Base-by-base conservation (phyloP, 1,140 invertebrate genomes). In the Nixonia krombeini region DNA sequence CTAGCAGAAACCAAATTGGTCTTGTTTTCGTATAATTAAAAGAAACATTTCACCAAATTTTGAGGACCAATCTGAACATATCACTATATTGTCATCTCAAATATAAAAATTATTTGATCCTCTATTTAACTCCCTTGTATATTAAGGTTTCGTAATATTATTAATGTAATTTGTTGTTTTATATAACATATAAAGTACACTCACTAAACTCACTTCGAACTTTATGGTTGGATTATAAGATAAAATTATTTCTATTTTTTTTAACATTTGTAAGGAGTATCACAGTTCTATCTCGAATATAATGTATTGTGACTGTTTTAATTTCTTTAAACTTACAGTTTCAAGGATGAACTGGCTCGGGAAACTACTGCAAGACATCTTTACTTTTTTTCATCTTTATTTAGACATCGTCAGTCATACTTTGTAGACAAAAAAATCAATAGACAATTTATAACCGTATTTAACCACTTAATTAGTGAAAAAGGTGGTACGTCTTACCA, bases 281-380 rank as follows among this genome's bases (percentile, higher is more conserved):
- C 3, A 18, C 42, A 15, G 42, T 29, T 45, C 4, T 17, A 41
- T 18, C 1, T 25, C 9, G n/a, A 29, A 45, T 45, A 29, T n/a
- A n/a, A n/a, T 58, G 44, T 75, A 53, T 69, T 37, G 75, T 82
- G 81, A 84, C 74, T 78, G 73, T 85, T 85, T 85, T 85, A 85
- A 85, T 85, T 82, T 84, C 72, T 85, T 84, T 85, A 74, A 85
- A 83, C 81, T 85, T 85, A 80, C 82, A 85, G 83, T 85, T 82
- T 77, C 72, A 74, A 74, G 79, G 78, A 82, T 71, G 71, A 58
- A 75, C 73, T 69, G 75, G 79, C 65, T 73, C 66, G 72, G 76
- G 80, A 75, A 83, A 75, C 74, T 78, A 65, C 78, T 75, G 74
- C 76, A 78, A 70, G 76, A 72, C 76, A 68, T 61, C 80, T 66